Conservation (phyloP, 2,113 vertebrate genomes). For the Aspidoscelis tigris region DNA sequence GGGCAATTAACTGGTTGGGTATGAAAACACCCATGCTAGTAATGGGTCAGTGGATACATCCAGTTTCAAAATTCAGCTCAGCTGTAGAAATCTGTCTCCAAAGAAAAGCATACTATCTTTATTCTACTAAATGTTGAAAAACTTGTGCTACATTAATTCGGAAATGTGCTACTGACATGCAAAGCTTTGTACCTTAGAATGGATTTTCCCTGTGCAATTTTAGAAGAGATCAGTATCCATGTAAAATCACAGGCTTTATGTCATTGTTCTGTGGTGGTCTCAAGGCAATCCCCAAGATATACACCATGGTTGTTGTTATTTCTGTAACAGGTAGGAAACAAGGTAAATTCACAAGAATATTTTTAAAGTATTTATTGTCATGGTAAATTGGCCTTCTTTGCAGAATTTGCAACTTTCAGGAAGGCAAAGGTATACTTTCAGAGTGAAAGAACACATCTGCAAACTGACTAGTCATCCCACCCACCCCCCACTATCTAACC, state of each 20-base stretch:
- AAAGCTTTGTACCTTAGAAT: background rate
- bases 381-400: background rate
- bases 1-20: conserved; percentile 69
- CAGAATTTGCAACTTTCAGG: background rate
- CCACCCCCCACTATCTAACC: too few relatives aligned
- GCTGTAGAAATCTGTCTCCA: conserved; percentile 36
- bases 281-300: conserved; percentile 16
- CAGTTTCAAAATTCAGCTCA: conserved; percentile 46
- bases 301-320: background rate
- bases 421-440: background rate
- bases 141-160: conserved; percentile 9
- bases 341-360: background rate
- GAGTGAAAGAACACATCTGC: too few relatives aligned
- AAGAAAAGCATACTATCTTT: conserved; percentile 28
- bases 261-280: background rate
- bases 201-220: background rate
- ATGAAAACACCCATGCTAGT: conserved; percentile 62
- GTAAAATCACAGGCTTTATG: background rate
- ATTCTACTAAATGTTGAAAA: conserved; percentile 18
- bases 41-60: conserved; percentile 62
- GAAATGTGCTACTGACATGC: conserved; percentile 8
- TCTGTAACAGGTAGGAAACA: background rate
- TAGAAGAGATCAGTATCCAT: background rate
- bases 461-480: too few relatives aligned
- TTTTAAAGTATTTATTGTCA: background rate